These are phyloP conservation scores for Triplophysa dalaica DNA, from an alignment of 2,113 vertebrate genomes.

Conservation along the genomic window DNA sequence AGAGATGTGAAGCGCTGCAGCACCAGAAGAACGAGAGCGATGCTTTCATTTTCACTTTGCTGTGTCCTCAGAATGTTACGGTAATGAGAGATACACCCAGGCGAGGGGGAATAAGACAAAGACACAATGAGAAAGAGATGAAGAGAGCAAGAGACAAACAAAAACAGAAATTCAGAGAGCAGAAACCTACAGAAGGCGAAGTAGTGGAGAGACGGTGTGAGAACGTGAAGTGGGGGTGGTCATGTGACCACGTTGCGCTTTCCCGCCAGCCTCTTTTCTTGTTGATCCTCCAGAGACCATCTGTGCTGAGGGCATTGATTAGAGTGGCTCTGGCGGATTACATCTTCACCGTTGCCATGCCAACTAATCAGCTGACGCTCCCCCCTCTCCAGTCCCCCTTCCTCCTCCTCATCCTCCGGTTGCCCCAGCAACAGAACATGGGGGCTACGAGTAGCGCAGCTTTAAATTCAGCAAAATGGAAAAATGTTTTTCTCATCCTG, in stretches of 20 bases:
- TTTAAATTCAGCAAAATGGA: slow-evolving; percentile 26
- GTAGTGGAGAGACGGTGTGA: slow-evolving; percentile 24
- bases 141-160: background rate
- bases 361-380: slow-evolving; percentile 99
- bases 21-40: background rate
- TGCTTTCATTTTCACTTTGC: slow-evolving; percentile 26
- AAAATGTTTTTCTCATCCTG: slow-evolving; percentile 70
- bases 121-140: background rate
- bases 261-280: slow-evolving; percentile 94
- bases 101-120: background rate
- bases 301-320: slow-evolving; percentile 99
- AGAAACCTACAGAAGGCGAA: slow-evolving; percentile 1
- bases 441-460: slow-evolving; percentile 87
- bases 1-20: background rate
- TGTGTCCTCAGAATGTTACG: slow-evolving; percentile 21
- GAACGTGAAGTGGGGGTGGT: slow-evolving; percentile 18
- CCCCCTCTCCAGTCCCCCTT: slow-evolving; percentile 35
- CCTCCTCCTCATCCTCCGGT: slow-evolving; percentile 70
- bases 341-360: slow-evolving; percentile 99
- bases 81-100: slow-evolving; percentile 20
- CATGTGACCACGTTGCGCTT: slow-evolving; percentile 67
- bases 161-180: background rate
- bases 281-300: slow-evolving; percentile 99
- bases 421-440: slow-evolving; percentile 97
- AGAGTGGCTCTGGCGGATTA: slow-evolving; percentile 99